Base-by-base conservation (phyloP, 2,888 invertebrate species). In the Rutpela maculata region DNA sequence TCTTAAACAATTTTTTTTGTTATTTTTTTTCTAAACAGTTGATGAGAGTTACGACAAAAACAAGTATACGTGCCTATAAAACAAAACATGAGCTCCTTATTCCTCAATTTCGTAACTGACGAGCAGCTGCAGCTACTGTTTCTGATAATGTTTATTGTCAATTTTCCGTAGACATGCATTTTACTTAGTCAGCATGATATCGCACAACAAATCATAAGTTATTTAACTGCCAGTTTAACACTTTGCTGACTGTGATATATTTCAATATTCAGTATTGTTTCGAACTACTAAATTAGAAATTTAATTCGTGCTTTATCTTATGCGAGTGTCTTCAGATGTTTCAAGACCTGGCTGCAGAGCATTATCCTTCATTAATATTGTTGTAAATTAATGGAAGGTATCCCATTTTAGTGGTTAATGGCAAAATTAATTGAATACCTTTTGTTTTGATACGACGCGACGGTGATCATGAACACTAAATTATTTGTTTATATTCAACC, bases 271-370 rank as follows among this genome's bases (percentile, higher is more conserved):
- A 7, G 50, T 12, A 43, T 43, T 43, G 43, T 43, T 43, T 43
- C 3, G n/a, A 50, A 50, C 50, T 50, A n/a, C n/a, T 50, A 50
- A 50, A 50, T n/a, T n/a, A 5, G n/a, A 50, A 50, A 50, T 0
- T 50, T 50, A 50, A 17, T 50, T 50, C 50, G 50, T 50, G 50
- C 50, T 50, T 50, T 50, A 50, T 50, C 50, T 50, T 50, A 50
- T n/a, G 7, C 9, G 31, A 9, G 9, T 26, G 26, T 35, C 31
- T 35, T 35, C n/a, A n/a, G 50, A 50, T 50, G n/a, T 50, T n/a
- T 50, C 50, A 50, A 50, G 50, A 50, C 50, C n/a, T 50, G 15
- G 50, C 50, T 50, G n/a, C n/a, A n/a, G 15, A 50, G n/a, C n/a
- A 50, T n/a, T 7, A 50, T 6, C 50, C n/a, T 12, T n/a, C 50